Evolutionary conservation across 1,140 invertebrate genomes (phyloP), one percentile per base, ranked within the genome.

Genomic region (Ladona fulva): DNA sequence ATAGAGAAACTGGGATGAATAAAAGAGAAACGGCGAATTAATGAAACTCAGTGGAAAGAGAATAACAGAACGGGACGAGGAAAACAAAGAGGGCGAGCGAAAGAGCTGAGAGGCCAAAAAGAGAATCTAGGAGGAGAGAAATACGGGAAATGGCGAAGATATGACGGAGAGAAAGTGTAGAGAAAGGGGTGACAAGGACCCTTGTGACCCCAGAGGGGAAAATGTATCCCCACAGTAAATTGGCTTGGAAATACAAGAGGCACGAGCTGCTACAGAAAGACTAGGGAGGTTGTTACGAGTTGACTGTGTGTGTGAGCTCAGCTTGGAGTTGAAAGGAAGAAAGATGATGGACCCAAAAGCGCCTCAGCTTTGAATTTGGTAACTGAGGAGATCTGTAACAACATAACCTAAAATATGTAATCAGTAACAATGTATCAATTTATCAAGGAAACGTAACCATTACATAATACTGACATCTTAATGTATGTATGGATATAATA

Each of bases 191-290:
- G 44, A 52, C 44, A 52, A 52, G 44, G 44, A 52, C 44, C 44
- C 44, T 52, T 52, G 10, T 22, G 52, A 22, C 52, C 52, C 14
- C 52, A 66, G 12, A 66, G 52, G 16, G 52, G 14, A 22, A 22
- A 66, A 66, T 22, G n/a, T 22, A 66, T 66, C 52, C 52, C 52
- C 16, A 12, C 52, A 66, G 3, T 66, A 66, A 66, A 66, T 66
- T 66, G 52, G 52, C 52, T 66, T 66, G 52, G 52, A 66, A 66
- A 66, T 66, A 66, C 52, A 66, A 66, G 52, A 66, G 52, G 52
- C 52, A 66, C 52, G 52, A 16, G 52, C 52, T 10, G 44, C 10
- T 52, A 10, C 44, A 12, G 52, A 22, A 22, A 22, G 52, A 12
- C 16, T 16, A 22, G 52, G 12, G 52, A 66, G 16, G 52, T 19